Conservation (phyloP, 1,140 invertebrate genomes). For the Melanaphis sacchari region DNA sequence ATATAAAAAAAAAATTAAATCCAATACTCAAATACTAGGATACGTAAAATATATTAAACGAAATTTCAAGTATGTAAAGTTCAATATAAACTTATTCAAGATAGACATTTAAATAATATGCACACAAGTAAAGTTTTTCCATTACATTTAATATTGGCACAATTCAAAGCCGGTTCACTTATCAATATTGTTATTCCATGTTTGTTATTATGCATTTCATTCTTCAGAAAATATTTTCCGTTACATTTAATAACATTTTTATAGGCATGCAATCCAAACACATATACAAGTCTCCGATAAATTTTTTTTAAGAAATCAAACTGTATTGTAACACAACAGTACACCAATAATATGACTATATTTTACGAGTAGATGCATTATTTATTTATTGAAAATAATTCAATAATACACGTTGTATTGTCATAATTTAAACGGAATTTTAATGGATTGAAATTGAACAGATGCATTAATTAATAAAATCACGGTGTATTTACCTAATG, state of each 20-base stretch:
- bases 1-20: neutral
- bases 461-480: too few relatives aligned
- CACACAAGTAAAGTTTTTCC: neutral
- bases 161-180: neutral
- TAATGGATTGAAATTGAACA: too few relatives aligned
- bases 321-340: neutral
- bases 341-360: neutral
- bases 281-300: neutral
- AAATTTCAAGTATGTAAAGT: neutral
- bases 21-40: neutral
- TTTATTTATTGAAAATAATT: neutral
- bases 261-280: neutral
- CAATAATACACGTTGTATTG: neutral
- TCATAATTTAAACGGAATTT: neutral
- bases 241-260: neutral
- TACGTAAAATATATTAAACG: neutral
- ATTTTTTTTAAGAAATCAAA: neutral
- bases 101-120: neutral
- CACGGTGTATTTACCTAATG: too few relatives aligned
- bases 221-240: neutral
- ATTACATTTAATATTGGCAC: neutral
- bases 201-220: neutral
- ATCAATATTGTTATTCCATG: neutral
- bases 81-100: neutral
- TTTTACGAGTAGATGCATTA: neutral